A percentile compares a stretch with the other conserved stretches of the same genome.
Conservation (phyloP, 2,797 vertebrate species). For the Helarctos malayanus region DNA sequence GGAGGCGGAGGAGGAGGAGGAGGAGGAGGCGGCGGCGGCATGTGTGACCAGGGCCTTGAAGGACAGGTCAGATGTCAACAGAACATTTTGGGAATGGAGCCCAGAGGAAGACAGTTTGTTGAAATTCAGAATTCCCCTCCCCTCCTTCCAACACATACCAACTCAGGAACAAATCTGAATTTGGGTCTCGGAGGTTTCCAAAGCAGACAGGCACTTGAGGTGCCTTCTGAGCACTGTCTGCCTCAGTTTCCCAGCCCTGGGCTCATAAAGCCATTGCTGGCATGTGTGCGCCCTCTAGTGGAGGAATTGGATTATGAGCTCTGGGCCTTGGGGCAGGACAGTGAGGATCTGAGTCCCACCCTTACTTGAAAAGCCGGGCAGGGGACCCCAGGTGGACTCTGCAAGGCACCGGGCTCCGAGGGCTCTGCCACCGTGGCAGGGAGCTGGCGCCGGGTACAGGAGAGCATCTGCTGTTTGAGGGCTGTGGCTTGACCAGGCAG, state of each 20-base stretch:
- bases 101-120: neutral
- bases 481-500: neutral
- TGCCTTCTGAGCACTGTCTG: neutral
- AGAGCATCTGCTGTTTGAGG: neutral
- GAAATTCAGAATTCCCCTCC: neutral
- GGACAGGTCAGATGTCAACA: neutral
- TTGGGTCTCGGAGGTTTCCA: neutral
- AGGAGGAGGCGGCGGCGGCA: neutral
- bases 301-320: neutral
- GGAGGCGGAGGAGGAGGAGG: neutral
- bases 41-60: neutral
- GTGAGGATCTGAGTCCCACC: neutral
- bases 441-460: rapidly evolving
- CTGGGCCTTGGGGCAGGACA: neutral
- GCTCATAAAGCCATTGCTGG: neutral
- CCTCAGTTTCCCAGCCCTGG: conserved; percentile 38
- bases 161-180: neutral
- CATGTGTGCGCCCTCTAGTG: conserved; percentile 13
- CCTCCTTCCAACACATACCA: neutral
- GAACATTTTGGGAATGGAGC: neutral
- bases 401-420: rapidly evolving
- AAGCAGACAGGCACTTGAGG: rapidly evolving
- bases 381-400: neutral
- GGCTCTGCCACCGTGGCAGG: neutral
- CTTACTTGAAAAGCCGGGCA: neutral